Evolutionary conservation across 2,113 vertebrate genomes (phyloP), one percentile per base, ranked within the genome.

Genomic region (Zingel zingel): DNA sequence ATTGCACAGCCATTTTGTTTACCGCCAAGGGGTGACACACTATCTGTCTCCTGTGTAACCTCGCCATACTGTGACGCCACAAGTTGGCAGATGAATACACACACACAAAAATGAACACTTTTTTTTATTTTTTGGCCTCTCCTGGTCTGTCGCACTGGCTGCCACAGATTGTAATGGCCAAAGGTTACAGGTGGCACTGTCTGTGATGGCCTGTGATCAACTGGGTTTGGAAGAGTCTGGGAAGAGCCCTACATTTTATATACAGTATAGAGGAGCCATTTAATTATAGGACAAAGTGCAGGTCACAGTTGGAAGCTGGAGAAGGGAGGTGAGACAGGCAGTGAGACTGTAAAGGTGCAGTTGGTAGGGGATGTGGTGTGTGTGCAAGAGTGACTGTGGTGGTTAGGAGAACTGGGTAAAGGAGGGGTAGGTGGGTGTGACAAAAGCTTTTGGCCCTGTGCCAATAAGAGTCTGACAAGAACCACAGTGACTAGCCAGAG

Each of bases 1-100:
- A 94, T 88, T 89, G 87, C 70, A 80, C 82, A 61, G 86, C 79
- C 88, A 79, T 89, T 93, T 94, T 92, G 82, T 91, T 90, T 84
- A 85, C 75, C 78, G 66, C 73, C 18, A 43, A 63, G 64, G 74
- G 80, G 74, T 79, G 84, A 85, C 79, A 79, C 65, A 64, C 69
- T 84, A 62, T 69, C 84, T 88, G 82, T 83, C 79, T 86, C 64
- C 64, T 18, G 71, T 78, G 82, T 80, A 83, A 87, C 85, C 82
- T 83, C 30, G 30, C 39, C 84, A 70, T 58, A 62, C 57, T 70
- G 67, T 70, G 82, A 82, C 1, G 39, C 84, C 64, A 81, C 73
- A 56, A 74, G 57, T 82, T 81, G 84, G 72, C 81, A 81, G 72
- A 72, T 3, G 1, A 86, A 74, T 68, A 58, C 80, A 77, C 73